Evolutionary conservation across 2,797 vertebrate genomes (phyloP).

Genomic region (Pteronotus mesoamericanus): DNA sequence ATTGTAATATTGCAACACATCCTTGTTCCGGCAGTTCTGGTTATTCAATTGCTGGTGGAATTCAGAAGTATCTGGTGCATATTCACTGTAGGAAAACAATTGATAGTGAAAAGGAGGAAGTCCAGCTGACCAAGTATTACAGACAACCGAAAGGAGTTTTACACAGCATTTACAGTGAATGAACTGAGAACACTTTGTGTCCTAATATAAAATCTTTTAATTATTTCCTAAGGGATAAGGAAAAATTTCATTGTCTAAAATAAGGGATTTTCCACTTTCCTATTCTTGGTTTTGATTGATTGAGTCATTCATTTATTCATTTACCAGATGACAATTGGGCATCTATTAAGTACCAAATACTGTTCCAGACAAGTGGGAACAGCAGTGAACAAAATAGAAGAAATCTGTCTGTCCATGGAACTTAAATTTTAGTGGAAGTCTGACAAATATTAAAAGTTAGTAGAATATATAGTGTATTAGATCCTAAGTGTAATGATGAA

Average conservation of each 20-base stretch:
- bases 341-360: background rate
- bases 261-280: background rate
- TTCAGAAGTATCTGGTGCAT: background rate
- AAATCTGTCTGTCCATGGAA: background rate
- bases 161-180: background rate
- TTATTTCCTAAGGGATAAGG: background rate
- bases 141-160: background rate
- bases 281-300: background rate
- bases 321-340: background rate
- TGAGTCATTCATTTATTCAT: background rate
- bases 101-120: background rate
- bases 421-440: background rate
- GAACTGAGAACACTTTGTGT: background rate
- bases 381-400: background rate
- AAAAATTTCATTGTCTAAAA: background rate
- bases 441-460: background rate
- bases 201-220: background rate
- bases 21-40: slow-evolving; percentile 45
- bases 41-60: slow-evolving; percentile 22
- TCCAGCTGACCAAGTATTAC: background rate
- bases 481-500: background rate
- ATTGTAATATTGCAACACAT: slow-evolving; percentile 45
- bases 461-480: background rate
- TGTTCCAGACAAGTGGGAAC: background rate
- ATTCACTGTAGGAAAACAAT: background rate